Conservation (phyloP, 2,797 vertebrate species). For the Selene dorsalis region DNA sequence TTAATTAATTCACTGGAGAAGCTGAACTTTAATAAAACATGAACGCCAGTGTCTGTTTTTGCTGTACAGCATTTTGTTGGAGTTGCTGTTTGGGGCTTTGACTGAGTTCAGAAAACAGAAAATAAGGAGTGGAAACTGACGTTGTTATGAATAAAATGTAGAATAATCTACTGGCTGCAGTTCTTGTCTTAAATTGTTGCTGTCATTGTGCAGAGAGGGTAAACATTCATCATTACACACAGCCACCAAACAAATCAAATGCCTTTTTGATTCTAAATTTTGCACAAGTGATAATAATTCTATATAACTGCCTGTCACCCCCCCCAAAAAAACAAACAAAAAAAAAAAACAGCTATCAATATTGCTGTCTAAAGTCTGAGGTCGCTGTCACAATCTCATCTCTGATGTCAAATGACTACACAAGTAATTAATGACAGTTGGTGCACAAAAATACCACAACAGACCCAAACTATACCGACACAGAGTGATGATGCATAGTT, state of each 20-base stretch:
- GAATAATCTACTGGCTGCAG: constrained; percentile 1
- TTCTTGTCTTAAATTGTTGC: background rate
- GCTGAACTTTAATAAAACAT: constrained; percentile 17
- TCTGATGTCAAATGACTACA: constrained; percentile 44
- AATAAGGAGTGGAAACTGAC: background rate
- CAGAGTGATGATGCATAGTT: background rate
- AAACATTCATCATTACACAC: background rate
- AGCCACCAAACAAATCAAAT: constrained; percentile 8
- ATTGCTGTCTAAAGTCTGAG: background rate
- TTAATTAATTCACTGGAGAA: constrained; percentile 29
- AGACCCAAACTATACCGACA: background rate
- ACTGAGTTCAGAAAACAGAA: constrained; percentile 5
- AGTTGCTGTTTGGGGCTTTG: background rate
- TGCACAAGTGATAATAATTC: constrained; percentile 8
- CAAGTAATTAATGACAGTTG: constrained; percentile 17
- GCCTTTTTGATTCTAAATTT: background rate
- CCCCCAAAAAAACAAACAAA: too few species aligned
- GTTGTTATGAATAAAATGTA: background rate
- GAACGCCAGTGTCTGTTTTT: constrained; percentile 11
- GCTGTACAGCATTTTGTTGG: constrained; percentile 14
- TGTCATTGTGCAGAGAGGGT: constrained; percentile 9
- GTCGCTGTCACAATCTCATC: background rate
- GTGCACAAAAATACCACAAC: constrained; percentile 16
- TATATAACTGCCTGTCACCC: constrained; percentile 19
- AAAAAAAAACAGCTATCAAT: constrained; percentile 17